A percentile compares a stretch with the other conserved stretches of the same genome.
Evolutionary conservation across 2,797 vertebrate genomes (phyloP).

Genomic region (Macrochelys suwanniensis): DNA sequence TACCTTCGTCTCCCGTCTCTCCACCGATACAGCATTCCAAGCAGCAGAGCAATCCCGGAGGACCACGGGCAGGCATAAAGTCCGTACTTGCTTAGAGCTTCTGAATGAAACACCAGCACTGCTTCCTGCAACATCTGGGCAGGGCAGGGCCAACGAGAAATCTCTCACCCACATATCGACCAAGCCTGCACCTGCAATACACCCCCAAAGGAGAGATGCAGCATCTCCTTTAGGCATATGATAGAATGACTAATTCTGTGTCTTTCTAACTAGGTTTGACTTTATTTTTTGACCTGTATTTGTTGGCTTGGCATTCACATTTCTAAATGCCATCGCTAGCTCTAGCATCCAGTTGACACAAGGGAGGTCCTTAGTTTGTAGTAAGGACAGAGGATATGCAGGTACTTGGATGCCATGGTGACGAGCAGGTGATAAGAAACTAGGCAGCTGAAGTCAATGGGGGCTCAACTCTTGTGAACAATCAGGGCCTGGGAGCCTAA

Average conservation of each 20-base stretch:
- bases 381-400: not conserved
- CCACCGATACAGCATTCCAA: not conserved
- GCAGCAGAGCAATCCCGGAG: not conserved
- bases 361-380: not conserved
- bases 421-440: not conserved
- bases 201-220: not conserved
- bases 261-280: not conserved
- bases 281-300: not conserved
- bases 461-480: not conserved
- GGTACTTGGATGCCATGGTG: not conserved
- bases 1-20: not conserved
- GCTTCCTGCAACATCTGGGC: not conserved
- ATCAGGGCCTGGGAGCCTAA: not conserved
- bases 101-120: not conserved
- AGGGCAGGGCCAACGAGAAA: not conserved
- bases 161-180: not conserved
- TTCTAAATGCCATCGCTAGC: not conserved
- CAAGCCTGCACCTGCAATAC: not conserved
- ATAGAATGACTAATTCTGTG: not conserved
- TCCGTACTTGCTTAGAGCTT: not conserved
- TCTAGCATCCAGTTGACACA: not conserved
- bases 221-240: not conserved
- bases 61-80: not conserved
- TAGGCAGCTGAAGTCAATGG: not conserved
- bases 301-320: not conserved